Percentiles rank a stretch among this genome's conserved stretches.
phyloP scores from a whole-genome alignment of 1,140 invertebrate genomes.

The Pseudomyrmex sp. region DNA sequence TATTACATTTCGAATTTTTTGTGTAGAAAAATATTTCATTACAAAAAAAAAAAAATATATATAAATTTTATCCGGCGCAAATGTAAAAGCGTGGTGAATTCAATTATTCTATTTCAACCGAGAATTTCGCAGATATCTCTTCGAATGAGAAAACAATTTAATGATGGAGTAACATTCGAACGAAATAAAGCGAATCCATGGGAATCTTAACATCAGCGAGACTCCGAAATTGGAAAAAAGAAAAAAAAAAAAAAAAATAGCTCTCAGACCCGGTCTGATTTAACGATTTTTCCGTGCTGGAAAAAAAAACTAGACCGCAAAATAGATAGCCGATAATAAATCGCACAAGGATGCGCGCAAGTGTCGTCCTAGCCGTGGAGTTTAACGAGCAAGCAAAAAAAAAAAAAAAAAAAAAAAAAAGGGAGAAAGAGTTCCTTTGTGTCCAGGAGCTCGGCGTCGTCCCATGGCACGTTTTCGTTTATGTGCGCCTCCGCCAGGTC shows the following conservation, averaged over 20 bases:
- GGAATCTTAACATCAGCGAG: not conserved
- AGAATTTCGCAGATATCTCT: not conserved
- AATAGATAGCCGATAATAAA: slow-evolving; percentile 57
- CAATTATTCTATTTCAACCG: not conserved
- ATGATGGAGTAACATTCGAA: not conserved
- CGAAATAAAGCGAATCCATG: slow-evolving; percentile 7
- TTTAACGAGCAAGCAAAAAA: slow-evolving; percentile 22
- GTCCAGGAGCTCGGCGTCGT: slow-evolving; percentile 95
- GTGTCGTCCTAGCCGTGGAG: too few relatives aligned
- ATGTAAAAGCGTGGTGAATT: not conserved
- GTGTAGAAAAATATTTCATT: not conserved
- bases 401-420: slow-evolving; percentile 11
- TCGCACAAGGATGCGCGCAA: slow-evolving; percentile 1
- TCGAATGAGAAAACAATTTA: not conserved
- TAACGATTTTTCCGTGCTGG: slow-evolving; percentile 18
- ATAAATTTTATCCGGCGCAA: not conserved
- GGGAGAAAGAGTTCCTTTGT: slow-evolving; percentile 96
- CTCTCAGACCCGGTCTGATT: slow-evolving; percentile 14
- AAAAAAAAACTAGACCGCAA: slow-evolving; percentile 9
- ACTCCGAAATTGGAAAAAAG: not conserved
- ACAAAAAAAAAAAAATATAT: not conserved
- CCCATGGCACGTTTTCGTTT: slow-evolving; percentile 94
- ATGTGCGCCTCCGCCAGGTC: slow-evolving; percentile 98
- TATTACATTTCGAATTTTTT: too few relatives aligned
- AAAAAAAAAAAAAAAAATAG: slow-evolving; percentile 41